Percentiles rank a stretch among this genome's conserved stretches.
These are phyloP conservation scores for Sebastes oblongus DNA, from an alignment of 2,797 vertebrate genomes.

Conservation along the genomic window DNA sequence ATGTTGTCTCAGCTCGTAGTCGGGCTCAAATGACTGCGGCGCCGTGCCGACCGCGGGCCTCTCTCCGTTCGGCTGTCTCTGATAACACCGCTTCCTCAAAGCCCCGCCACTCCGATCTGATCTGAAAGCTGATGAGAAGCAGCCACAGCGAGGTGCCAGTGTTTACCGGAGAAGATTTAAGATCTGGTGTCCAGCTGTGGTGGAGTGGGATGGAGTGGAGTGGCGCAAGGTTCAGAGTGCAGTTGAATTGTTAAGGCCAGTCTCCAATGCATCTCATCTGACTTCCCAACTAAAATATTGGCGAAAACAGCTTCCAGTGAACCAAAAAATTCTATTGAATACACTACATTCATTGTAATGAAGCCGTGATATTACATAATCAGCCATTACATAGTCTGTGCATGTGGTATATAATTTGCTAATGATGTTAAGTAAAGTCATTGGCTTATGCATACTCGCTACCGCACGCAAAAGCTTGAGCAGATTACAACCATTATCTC, in stretches of 20 bases:
- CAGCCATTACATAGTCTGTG: not conserved
- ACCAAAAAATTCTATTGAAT: not conserved
- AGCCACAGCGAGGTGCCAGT: constrained; percentile 11
- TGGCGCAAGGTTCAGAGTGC: constrained; percentile 6
- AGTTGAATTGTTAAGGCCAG: not conserved
- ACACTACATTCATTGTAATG: not conserved
- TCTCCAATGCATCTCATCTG: not conserved
- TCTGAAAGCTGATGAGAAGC: constrained; percentile 69
- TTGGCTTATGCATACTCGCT: not conserved
- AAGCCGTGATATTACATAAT: not conserved
- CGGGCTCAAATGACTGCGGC: constrained; percentile 58
- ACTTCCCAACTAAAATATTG: not conserved
- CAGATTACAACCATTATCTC: constrained; percentile 12
- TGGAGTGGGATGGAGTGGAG: constrained; percentile 15
- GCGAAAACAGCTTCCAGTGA: not conserved
- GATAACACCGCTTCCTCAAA: constrained; percentile 65
- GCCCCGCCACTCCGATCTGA: constrained; percentile 51
- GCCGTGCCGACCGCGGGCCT: constrained; percentile 11
- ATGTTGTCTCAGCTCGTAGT: constrained; percentile 71
- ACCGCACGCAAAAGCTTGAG: not conserved
- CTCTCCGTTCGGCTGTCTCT: constrained; percentile 40
- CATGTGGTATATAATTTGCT: constrained; percentile 13
- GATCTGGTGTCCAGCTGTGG: constrained; percentile 31
- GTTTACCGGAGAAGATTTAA: constrained; percentile 48
- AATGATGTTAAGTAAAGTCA: constrained; percentile 20